Conservation (phyloP, 53 echinoderm and acorn worm species). For the Apostichopus leukothele region DNA sequence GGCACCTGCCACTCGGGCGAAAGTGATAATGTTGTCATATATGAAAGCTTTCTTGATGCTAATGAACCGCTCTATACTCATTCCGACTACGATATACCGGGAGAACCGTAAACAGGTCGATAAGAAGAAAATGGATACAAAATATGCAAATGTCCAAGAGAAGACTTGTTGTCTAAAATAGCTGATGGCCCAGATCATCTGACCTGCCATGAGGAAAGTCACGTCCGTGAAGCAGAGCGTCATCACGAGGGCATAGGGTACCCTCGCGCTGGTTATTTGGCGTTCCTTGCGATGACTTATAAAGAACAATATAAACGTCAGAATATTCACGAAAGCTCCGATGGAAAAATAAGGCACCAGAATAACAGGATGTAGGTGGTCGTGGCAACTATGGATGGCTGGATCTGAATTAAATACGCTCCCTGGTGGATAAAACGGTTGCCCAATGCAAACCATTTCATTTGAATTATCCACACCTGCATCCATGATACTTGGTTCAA, state of each 20-base stretch:
- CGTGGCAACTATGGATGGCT: conserved; percentile 3
- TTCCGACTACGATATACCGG: conserved; percentile 76
- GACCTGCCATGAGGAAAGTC: conserved; percentile 65
- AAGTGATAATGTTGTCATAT: conserved; percentile 76
- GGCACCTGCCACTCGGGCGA: conserved; percentile 53
- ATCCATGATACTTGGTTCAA: background rate
- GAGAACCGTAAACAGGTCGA: conserved; percentile 71
- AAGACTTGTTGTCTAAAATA: conserved; percentile 52
- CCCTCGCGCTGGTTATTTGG: conserved; percentile 58
- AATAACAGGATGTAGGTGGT: conserved; percentile 1
- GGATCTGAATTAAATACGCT: background rate
- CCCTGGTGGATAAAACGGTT: conserved; percentile 44
- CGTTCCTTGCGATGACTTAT: conserved; percentile 56
- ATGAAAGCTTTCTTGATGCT: conserved; percentile 89
- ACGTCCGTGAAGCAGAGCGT: conserved; percentile 77
- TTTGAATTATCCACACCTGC: background rate
- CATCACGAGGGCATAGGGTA: conserved; percentile 73
- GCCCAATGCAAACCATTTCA: conserved; percentile 8
- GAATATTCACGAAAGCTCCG: conserved; percentile 61
- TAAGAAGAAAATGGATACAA: conserved; percentile 58
- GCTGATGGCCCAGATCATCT: conserved; percentile 67
- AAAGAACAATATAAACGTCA: conserved; percentile 60
- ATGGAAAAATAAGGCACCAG: conserved; percentile 41
- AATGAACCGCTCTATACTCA: conserved; percentile 90
- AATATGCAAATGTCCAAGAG: conserved; percentile 54